Conservation (phyloP, 2,797 vertebrate species). For the Hyperoplus lanceolatus region DNA sequence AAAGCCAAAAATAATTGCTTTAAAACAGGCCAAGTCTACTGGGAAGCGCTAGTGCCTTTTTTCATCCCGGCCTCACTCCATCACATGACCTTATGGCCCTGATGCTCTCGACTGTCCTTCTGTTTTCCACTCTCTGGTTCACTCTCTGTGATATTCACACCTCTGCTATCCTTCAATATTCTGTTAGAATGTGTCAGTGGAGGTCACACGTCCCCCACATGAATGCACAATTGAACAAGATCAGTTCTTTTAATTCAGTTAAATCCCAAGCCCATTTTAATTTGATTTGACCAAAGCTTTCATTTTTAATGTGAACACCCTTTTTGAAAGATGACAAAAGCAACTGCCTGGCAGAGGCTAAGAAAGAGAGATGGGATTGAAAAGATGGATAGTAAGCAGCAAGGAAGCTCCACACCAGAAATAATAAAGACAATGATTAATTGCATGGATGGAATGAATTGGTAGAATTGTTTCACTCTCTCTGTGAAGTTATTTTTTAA, state of each 20-base stretch:
- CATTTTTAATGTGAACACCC: constrained; percentile 22
- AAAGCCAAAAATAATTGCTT: constrained; percentile 55
- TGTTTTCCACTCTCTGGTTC: constrained; percentile 12
- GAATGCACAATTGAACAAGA: constrained; percentile 10
- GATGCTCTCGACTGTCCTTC: constrained; percentile 31
- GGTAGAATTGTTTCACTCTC: not conserved
- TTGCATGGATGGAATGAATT: not conserved
- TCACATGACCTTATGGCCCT: constrained; percentile 52
- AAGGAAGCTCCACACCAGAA: not conserved
- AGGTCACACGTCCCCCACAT: constrained; percentile 6
- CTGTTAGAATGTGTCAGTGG: constrained; percentile 42
- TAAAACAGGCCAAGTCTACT: constrained; percentile 65
- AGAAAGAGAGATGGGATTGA: not conserved
- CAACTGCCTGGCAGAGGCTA: not conserved
- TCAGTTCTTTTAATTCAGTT: constrained; percentile 27
- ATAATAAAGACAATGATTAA: not conserved
- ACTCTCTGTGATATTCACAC: constrained; percentile 22
- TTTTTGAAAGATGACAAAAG: constrained; percentile 8
- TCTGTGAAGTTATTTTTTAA: not conserved
- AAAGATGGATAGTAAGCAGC: not conserved
- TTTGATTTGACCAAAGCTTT: constrained; percentile 33
- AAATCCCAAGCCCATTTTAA: constrained; percentile 46
- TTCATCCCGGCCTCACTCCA: constrained; percentile 58
- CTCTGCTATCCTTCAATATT: constrained; percentile 29
- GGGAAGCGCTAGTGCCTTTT: constrained; percentile 61